Base-by-base conservation (phyloP, 2,888 invertebrate genomes). In the Mesochorus sp. region DNA sequence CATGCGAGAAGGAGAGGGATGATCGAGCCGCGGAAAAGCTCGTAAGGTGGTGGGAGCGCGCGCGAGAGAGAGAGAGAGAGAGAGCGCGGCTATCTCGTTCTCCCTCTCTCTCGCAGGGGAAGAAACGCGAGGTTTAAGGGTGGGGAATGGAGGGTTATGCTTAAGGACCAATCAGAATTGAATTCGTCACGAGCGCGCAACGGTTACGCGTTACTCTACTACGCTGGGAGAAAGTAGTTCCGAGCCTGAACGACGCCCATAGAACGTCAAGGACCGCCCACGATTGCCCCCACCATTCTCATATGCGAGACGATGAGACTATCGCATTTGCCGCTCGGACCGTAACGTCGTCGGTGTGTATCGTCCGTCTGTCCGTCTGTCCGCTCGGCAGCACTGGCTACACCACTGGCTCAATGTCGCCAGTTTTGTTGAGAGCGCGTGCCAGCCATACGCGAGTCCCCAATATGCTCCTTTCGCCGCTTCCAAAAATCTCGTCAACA, bases 161-260 rank as follows among this genome's bases (percentile, higher is more conserved):
- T 91, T 90, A 89, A 91, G 92, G 91, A 92, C 93, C 93, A 93
- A 93, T 93, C 91, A 92, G 92, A 92, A 92, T 92, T 90, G 92
- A 92, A 93, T 93, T 93, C 93, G 93, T 93, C 92, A 92, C 92
- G 92, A 90, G 87, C 85, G 88, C 75, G 79, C 79, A 75, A 66
- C 71, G 79, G 79, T 71, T 71, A 89, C 90, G 90, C 85, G 87
- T 84, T 82, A 85, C 84, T 84, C 86, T 86, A 87, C 89, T 89
- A 87, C 88, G 89, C 89, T 84, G 80, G 83, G 86, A 77, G 85
- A 89, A 90, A 89, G 87, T 90, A 87, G 89, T 89, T 84, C 87
- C 88, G 76, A 81, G 82, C 76, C 74, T 83, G 81, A 89, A 88
- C 85, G 87, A 89, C 89, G 89, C 89, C 89, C 87, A 88, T 87